Conservation (phyloP, 2,888 invertebrate species). For the Synergus itoensis region DNA sequence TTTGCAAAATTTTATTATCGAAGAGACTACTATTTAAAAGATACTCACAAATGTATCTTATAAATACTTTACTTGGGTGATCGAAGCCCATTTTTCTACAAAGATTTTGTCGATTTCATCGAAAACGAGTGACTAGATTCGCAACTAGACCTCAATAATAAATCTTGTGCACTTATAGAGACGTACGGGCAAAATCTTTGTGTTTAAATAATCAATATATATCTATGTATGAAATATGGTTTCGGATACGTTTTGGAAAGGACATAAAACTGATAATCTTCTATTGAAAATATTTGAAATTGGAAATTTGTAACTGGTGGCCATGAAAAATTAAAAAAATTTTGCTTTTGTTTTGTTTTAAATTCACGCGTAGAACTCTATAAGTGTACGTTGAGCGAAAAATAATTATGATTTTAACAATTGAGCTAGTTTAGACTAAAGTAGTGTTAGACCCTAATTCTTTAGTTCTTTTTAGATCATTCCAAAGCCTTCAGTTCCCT, state of each 20-base stretch:
- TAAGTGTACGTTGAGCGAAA: constrained; percentile 48
- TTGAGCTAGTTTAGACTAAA: constrained; percentile 56
- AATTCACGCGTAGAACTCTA: background rate
- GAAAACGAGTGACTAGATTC: background rate
- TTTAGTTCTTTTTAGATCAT: constrained; percentile 79
- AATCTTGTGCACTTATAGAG: background rate
- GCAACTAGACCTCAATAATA: background rate
- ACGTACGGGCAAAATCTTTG: background rate
- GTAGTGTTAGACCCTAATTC: constrained; percentile 37
- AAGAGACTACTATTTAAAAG: background rate
- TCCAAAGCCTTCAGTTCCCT: constrained; percentile 96
- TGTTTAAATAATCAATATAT: background rate
- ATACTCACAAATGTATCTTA: background rate
- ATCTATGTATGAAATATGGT: too few species aligned
- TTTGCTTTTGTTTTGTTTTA: background rate
- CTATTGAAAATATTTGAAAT: too few species aligned
- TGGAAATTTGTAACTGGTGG: too few species aligned
- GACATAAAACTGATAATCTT: too few species aligned
- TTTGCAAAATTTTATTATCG: background rate
- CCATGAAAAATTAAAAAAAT: background rate
- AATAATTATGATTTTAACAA: constrained; percentile 48
- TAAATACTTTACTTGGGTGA: background rate
- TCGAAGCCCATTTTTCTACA: background rate
- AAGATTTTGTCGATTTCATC: constrained; percentile 4
- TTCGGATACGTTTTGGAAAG: too few species aligned